Conservation (phyloP, 1,140 invertebrate species). For the Gryon sp. region DNA sequence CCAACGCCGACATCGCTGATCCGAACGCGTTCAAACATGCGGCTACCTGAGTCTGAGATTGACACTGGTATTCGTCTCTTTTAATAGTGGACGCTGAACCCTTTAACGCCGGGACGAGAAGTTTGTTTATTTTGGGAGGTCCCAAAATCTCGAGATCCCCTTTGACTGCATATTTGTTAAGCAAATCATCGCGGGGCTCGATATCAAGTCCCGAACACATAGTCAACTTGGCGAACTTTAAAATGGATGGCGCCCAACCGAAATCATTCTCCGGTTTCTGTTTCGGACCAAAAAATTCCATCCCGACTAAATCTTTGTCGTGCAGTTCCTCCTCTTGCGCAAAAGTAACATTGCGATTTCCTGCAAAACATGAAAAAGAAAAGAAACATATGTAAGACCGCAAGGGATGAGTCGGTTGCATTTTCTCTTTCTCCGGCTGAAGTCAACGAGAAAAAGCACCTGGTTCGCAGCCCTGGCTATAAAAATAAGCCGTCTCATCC, state of each 20-base stretch:
- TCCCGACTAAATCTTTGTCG: no score
- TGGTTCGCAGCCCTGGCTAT: background rate
- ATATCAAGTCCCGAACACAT: background rate
- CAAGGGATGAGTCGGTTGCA: background rate
- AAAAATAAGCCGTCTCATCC: background rate
- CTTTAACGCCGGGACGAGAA: background rate
- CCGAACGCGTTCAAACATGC: conserved; percentile 8
- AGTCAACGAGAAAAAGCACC: background rate
- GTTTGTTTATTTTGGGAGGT: conserved; percentile 4
- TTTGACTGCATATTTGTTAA: background rate
- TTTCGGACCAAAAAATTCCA: no score
- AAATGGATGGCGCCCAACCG: no score
- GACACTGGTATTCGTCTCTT: conserved; percentile 2
- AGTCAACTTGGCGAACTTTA: no score
- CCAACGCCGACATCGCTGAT: background rate
- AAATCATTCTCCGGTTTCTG: no score
- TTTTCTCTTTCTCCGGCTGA: background rate
- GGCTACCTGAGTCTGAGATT: background rate
- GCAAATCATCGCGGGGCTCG: background rate
- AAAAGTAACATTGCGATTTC: background rate
- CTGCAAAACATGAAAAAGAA: background rate
- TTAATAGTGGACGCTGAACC: background rate
- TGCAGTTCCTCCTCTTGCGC: no score
- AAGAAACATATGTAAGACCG: background rate
- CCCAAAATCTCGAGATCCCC: background rate